Evolutionary conservation across 1,140 invertebrate species (phyloP).

Genomic region (Eriosoma lanigerum): DNA sequence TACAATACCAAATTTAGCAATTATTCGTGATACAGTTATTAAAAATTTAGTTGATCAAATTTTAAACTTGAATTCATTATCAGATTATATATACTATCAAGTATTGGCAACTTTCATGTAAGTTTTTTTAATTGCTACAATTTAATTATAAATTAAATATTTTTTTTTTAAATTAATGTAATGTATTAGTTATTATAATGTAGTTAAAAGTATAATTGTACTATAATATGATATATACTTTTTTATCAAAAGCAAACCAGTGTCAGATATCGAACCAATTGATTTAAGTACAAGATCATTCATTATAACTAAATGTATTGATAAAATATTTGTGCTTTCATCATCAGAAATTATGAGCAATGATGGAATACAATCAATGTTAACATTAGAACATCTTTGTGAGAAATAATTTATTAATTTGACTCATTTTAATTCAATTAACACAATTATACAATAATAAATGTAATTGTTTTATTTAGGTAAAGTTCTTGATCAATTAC

Average conservation of each 20-base stretch:
- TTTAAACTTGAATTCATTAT: slow-evolving; percentile 1
- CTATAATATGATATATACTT: background rate
- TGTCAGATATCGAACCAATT: slow-evolving; percentile 34
- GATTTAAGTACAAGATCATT: slow-evolving; percentile 33
- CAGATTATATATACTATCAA: slow-evolving; percentile 35
- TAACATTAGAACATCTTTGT: slow-evolving; percentile 37
- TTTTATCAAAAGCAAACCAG: slow-evolving; percentile 26
- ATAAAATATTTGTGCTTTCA: slow-evolving; percentile 10
- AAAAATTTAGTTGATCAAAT: slow-evolving; percentile 41
- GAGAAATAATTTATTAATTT: background rate
- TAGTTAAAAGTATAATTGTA: background rate
- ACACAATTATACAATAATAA: background rate
- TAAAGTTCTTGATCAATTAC: slow-evolving; percentile 33
- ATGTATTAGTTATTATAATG: background rate
- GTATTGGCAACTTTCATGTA: slow-evolving; percentile 41
- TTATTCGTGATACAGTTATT: slow-evolving; percentile 39
- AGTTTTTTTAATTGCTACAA: background rate
- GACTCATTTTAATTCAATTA: background rate
- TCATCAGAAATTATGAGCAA: background rate
- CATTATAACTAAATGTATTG: slow-evolving; percentile 38
- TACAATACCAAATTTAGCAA: slow-evolving; percentile 38
- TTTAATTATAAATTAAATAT: background rate
- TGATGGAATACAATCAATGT: background rate
- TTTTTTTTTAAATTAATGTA: no score
- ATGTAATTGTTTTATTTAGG: background rate